Base-by-base conservation (phyloP, 2,888 invertebrate species). In the Neuroscelio doddi region DNA sequence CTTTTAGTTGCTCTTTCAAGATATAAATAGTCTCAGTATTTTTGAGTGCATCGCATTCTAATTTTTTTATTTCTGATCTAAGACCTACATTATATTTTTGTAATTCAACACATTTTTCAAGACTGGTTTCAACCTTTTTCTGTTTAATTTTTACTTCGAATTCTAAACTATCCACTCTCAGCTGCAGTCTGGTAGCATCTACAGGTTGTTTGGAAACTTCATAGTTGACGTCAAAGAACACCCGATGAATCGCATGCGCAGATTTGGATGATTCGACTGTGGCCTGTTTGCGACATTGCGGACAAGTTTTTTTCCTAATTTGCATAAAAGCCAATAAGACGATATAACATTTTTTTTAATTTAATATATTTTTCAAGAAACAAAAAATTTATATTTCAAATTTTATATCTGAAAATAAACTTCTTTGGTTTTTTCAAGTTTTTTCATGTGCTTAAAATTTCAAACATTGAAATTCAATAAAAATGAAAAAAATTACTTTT, bases 241-340 rank as follows among this genome's bases (percentile, higher is more conserved):
- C 2, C 5, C 38, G 38, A 8, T 17, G 17, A 17, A 38, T 17
- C 8, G 38, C 15, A 38, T 38, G 9, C 3, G 9, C 8, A 3
- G 38, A 38, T 16, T 38, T 38, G 1, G 2, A 5, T 21, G 21
- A 21, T 3, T 38, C 17, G 16, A 38, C 1, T 2, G 38, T 16
- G 1, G 38, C 38, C n/a, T 17, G 1, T 17, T 38, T 16, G 1
- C 38, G 38, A 38, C 38, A 38, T 38, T 38, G 38, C 8, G 38
- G 38, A 9, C 38, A 38, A 14, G n/a, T 38, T 17, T 38, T 16
- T 38, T 38, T 38, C 17, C 38, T 38, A 17, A 17, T n/a, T 32
- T 34, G 14, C n/a, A 46, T 4, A 5, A n/a, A n/a, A n/a, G n/a
- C n/a, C n/a, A n/a, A n/a, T n/a, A n/a, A n/a, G n/a, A n/a, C n/a